Evolutionary conservation across 2,113 vertebrate genomes (phyloP).

Genomic region (Cepphus grylle): DNA sequence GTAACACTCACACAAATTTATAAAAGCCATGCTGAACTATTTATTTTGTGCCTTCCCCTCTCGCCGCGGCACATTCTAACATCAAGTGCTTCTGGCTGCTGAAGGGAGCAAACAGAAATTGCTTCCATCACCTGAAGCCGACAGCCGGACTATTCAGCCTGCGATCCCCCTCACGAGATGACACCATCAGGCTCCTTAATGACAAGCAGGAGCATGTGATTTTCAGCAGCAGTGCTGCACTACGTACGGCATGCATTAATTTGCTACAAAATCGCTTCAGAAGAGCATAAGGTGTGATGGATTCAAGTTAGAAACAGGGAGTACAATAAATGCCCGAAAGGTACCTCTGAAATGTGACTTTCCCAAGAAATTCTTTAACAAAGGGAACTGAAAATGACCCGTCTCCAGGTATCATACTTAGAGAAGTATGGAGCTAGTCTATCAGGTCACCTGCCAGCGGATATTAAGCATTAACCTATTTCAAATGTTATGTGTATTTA

Average conservation of each 20-base stretch:
- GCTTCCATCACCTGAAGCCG: not conserved
- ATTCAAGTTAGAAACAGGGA: not conserved
- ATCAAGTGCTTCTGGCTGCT: not conserved
- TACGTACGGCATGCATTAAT: not conserved
- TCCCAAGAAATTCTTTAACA: not conserved
- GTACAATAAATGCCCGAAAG: not conserved
- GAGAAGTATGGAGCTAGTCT: not conserved
- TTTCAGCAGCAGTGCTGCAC: not conserved
- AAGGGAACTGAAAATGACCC: not conserved
- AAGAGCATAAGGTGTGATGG: not conserved
- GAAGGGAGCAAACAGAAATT: not conserved
- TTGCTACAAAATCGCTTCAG: not conserved
- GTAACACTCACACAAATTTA: not conserved
- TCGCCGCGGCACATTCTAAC: not conserved
- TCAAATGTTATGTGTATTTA: not conserved
- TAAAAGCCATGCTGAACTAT: not conserved
- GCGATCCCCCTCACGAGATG: not conserved
- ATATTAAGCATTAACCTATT: not conserved
- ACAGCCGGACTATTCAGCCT: not conserved
- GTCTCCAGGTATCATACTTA: not conserved
- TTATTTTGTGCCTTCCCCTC: constrained; percentile 4
- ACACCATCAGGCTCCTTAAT: not conserved
- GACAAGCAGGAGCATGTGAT: not conserved
- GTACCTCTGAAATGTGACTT: not conserved
- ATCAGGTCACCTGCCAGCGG: not conserved